Conservation (phyloP, 2,888 invertebrate species). For the Cantharis rufa region DNA sequence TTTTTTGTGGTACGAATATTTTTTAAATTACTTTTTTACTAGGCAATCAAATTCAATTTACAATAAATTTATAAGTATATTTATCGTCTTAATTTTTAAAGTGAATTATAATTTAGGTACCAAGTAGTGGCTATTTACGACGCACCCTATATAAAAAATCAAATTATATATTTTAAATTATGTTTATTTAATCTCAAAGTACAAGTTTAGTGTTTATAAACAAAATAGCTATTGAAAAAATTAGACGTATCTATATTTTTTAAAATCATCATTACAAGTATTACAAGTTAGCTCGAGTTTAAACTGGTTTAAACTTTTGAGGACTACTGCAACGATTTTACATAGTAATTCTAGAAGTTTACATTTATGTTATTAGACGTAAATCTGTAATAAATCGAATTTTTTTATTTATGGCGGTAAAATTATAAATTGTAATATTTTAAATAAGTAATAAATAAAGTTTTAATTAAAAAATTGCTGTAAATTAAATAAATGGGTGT, state of each 20-base stretch:
- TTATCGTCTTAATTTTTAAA: no score
- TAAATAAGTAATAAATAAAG: neutral
- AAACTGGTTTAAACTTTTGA: neutral
- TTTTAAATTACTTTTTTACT: no score
- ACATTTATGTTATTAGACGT: neutral
- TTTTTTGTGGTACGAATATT: no score
- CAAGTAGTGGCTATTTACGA: neutral
- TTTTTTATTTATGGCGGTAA: neutral
- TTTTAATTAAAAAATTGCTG: neutral
- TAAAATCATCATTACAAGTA: no score
- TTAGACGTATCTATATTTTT: no score
- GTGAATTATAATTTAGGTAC: no score
- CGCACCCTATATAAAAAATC: no score
- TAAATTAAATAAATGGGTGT: neutral
- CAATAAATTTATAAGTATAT: no score
- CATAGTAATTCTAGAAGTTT: neutral
- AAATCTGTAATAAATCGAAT: neutral
- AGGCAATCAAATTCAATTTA: no score
- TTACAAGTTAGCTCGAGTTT: neutral
- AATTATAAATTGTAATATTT: neutral
- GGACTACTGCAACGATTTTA: neutral
- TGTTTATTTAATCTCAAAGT: no score
- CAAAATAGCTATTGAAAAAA: neutral
- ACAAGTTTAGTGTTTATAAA: neutral
- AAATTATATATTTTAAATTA: no score